phyloP scores from a whole-genome alignment of 2,888 invertebrate species.

The Rhagonycha lutea region DNA sequence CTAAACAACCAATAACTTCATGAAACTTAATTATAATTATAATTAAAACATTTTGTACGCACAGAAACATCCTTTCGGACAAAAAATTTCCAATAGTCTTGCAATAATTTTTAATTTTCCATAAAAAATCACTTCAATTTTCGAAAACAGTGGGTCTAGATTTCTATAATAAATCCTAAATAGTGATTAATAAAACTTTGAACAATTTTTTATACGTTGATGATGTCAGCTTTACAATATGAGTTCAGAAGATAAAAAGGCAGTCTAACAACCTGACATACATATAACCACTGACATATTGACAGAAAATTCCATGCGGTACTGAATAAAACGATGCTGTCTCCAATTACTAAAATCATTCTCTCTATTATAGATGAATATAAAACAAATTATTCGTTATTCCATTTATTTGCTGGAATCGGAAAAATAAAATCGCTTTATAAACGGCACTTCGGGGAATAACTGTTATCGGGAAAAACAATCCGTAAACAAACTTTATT shows the following conservation, averaged over 20 bases:
- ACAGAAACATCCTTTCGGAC: background rate
- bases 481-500: background rate
- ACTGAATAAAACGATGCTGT: slow-evolving; percentile 7
- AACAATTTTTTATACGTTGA: background rate
- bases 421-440: background rate
- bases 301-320: slow-evolving; percentile 11
- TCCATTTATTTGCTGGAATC: background rate
- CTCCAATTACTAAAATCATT: slow-evolving; percentile 1
- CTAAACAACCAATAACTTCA: background rate
- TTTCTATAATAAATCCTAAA: background rate
- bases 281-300: slow-evolving; percentile 13
- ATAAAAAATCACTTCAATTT: background rate
- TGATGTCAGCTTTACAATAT: slow-evolving; percentile 12
- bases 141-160: background rate
- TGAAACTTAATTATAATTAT: background rate
- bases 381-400: background rate
- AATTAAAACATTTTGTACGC: background rate
- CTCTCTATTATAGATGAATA: background rate
- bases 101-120: too few relatives aligned
- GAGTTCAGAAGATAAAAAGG: slow-evolving; percentile 17
- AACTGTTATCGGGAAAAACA: background rate
- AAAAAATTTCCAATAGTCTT: too few relatives aligned
- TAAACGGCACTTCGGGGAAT: background rate
- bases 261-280: slow-evolving; percentile 11
- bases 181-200: background rate